Evolutionary conservation across 2,113 vertebrate genomes (phyloP), one percentile per base, ranked within the genome.

Genomic region (Sturnus vulgaris): DNA sequence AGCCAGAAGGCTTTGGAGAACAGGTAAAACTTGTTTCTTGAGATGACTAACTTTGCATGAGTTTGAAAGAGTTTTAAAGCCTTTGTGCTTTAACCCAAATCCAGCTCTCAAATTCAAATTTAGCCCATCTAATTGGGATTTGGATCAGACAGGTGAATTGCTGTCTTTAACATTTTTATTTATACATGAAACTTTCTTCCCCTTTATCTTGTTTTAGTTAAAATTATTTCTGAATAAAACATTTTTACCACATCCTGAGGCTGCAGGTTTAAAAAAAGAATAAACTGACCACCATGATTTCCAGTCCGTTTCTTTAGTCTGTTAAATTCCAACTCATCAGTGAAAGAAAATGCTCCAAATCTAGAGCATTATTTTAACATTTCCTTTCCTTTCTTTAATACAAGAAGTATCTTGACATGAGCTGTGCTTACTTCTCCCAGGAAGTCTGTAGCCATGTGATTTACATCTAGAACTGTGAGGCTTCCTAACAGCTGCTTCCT

Each of bases 11-110:
- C 63, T 91, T 85, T 23, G 8, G 42, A 82, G 63, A 94, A 82
- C 84, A 88, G 68, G 71, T 94, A 65, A 93, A 91, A 77, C 88
- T 77, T 88, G 88, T 80, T 95, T 68, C 24, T 80, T 53, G 60
- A 63, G 55, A 53, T 82, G 25, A 42, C 28, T 92, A 50, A 79
- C 81, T 84, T 79, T 91, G 53, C 70, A 69, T 47, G 33, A 70
- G 6, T 57, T 91, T 77, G 42, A 71, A 81, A 71, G n/a, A 30
- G 6, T 30, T 63, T 72, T 88, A 40, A 82, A 82, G 50, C 16
- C 31, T 84, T 80, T 55, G 4, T 2, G 0, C 42, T 85, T 89
- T 57, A 88, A 72, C 39, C 16, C 30, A 90, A 63, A 80, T 80
- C 22, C 15, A 49, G 11, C 7, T 85, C 47, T 71, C n/a, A 61